Percentiles rank a stretch among this genome's conserved stretches.
Evolutionary conservation across 2,888 invertebrate genomes (phyloP).

Genomic region (Agrochola circellaris): DNA sequence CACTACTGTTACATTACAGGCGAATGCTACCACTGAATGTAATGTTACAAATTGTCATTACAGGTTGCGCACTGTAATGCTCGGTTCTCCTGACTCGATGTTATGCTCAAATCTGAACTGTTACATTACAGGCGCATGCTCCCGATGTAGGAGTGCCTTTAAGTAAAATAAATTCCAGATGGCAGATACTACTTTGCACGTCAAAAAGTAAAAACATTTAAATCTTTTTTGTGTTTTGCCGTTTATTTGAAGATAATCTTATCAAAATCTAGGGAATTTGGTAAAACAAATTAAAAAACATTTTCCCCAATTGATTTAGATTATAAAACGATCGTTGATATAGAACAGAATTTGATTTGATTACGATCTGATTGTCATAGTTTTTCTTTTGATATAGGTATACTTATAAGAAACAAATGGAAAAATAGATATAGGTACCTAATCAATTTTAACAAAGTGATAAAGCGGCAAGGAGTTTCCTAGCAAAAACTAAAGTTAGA

Average conservation of each 20-base stretch:
- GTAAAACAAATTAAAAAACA: conserved; percentile 21
- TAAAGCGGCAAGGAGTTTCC: not conserved
- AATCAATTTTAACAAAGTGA: too few relatives aligned
- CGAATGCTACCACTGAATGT: too few relatives aligned
- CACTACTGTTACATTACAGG: too few relatives aligned
- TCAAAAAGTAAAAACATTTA: not conserved
- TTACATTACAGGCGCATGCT: too few relatives aligned
- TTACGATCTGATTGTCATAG: conserved; percentile 16
- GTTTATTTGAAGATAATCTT: conserved; percentile 1
- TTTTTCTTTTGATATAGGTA: conserved; percentile 21
- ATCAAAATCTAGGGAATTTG: conserved; percentile 38
- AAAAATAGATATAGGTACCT: not conserved
- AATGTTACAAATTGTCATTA: too few relatives aligned
- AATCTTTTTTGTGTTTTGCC: conserved; percentile 9
- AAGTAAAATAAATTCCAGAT: not conserved
- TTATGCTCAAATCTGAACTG: too few relatives aligned
- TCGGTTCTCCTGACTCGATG: too few relatives aligned
- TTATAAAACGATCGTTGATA: conserved; percentile 10
- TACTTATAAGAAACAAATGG: too few relatives aligned
- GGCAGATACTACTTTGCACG: not conserved
- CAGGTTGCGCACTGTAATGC: too few relatives aligned
- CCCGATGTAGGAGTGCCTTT: not conserved
- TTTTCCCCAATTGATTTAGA: conserved; percentile 16
- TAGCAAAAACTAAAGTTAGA: not conserved
- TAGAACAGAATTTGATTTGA: conserved; percentile 6